Conservation (phyloP, 1,140 invertebrate species). For the Drosophila murphyi region DNA sequence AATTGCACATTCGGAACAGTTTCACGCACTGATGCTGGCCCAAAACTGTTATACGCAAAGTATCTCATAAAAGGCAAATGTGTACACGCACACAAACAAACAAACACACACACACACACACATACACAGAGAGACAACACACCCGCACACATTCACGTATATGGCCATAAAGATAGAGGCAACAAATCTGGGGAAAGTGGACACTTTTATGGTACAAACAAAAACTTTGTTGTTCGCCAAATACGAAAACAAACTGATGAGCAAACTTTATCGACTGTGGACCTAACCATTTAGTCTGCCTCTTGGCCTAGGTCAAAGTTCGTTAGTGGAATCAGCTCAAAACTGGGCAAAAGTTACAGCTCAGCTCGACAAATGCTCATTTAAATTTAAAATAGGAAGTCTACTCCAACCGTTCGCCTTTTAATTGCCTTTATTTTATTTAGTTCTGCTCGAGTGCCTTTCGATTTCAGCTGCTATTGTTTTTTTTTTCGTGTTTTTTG, state of each 20-base stretch:
- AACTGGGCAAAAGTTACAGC: constrained; percentile 27
- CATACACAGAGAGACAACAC: constrained; percentile 7
- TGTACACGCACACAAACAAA: not conserved
- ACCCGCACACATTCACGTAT: constrained; percentile 23
- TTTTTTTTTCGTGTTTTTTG: not conserved
- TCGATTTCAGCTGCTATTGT: constrained; percentile 22
- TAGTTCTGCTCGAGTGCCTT: not conserved
- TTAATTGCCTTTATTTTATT: constrained; percentile 20
- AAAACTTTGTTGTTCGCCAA: constrained; percentile 29
- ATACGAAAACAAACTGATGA: not conserved
- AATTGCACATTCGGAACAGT: constrained; percentile 32
- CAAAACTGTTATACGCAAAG: constrained; percentile 46
- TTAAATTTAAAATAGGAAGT: not conserved
- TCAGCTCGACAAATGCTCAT: constrained; percentile 16
- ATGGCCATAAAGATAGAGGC: constrained; percentile 52
- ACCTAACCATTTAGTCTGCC: constrained; percentile 6
- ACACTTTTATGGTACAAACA: constrained; percentile 41
- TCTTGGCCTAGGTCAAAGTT: constrained; percentile 39
- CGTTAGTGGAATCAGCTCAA: constrained; percentile 11
- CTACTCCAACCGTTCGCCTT: constrained; percentile 7
- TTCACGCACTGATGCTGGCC: constrained; percentile 36
- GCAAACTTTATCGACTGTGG: constrained; percentile 9
- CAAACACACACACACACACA: constrained; percentile 5
- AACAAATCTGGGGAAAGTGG: constrained; percentile 59
- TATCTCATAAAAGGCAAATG: constrained; percentile 55